Conservation (phyloP, 1,140 invertebrate species). For the Galendromus occidentalis region DNA sequence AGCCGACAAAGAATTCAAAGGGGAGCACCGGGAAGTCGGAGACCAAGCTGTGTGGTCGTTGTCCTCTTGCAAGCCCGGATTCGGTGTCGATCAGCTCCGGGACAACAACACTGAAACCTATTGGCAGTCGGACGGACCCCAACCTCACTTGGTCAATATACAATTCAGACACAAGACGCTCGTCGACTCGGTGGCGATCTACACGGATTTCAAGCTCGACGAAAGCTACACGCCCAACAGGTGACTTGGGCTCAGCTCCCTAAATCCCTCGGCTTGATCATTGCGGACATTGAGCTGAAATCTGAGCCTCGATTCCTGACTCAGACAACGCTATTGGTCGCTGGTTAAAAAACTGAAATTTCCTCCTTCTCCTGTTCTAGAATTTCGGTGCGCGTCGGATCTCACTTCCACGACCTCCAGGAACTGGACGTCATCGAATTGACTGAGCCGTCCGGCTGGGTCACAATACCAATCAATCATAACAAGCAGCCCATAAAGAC, state of each 20-base stretch:
- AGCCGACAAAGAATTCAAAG: conserved; percentile 33
- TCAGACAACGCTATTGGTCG: no score
- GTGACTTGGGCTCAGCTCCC: conserved; percentile 25
- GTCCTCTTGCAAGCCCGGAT: conserved; percentile 93
- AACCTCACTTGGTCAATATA: conserved; percentile 93
- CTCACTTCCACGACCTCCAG: conserved; percentile 91
- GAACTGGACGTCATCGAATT: conserved; percentile 87
- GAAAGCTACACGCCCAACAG: conserved; percentile 94
- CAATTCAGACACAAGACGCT: conserved; percentile 90
- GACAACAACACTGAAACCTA: conserved; percentile 91
- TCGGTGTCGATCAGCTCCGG: conserved; percentile 86
- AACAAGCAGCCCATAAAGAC: conserved; percentile 68
- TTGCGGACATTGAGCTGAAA: no score
- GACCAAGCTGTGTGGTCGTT: conserved; percentile 91
- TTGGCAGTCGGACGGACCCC: conserved; percentile 96
- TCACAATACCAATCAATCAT: conserved; percentile 70
- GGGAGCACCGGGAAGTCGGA: conserved; percentile 72
- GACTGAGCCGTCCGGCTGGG: conserved; percentile 85
- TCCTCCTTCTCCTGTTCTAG: no score
- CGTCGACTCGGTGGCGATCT: conserved; percentile 83
- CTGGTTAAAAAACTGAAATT: not conserved
- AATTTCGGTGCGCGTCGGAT: conserved; percentile 81
- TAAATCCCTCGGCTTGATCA: not conserved
- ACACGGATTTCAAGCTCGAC: conserved; percentile 92
- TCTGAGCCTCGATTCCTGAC: no score